Conservation (phyloP, 2,888 invertebrate species). For the Drosophila paramelanica region DNA sequence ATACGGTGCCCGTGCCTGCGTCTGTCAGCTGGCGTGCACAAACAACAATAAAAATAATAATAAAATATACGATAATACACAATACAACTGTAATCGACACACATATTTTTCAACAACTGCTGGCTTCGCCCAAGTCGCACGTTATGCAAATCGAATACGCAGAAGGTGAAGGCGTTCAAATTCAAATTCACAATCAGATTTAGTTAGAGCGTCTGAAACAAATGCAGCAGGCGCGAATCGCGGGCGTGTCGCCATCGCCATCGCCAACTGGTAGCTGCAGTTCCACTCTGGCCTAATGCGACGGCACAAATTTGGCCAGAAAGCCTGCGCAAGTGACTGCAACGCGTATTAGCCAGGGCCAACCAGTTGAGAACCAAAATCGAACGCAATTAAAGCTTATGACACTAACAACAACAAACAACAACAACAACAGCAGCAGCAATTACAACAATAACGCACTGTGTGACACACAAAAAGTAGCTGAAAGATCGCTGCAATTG, state of each 20-base stretch:
- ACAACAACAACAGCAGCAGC: slow-evolving; percentile 45
- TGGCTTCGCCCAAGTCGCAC: slow-evolving; percentile 35
- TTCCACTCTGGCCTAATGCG: slow-evolving; percentile 52
- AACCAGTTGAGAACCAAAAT: slow-evolving; percentile 72
- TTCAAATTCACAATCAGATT: slow-evolving; percentile 33
- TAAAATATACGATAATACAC: slow-evolving; percentile 42
- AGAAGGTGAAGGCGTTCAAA: slow-evolving; percentile 52
- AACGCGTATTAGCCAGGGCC: slow-evolving; percentile 68
- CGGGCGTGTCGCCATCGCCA: slow-evolving; percentile 45
- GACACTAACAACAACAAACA: slow-evolving; percentile 57
- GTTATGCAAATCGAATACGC: slow-evolving; percentile 54
- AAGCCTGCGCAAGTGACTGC: slow-evolving; percentile 56
- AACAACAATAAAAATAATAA: slow-evolving; percentile 41
- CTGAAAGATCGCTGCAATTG: slow-evolving; percentile 57
- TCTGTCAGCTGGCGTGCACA: slow-evolving; percentile 20
- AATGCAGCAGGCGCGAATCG: slow-evolving; percentile 45
- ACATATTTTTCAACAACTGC: slow-evolving; percentile 28
- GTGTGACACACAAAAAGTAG: slow-evolving; percentile 47
- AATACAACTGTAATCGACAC: slow-evolving; percentile 31
- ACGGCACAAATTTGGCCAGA: slow-evolving; percentile 65
- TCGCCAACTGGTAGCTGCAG: slow-evolving; percentile 42
- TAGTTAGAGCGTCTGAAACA: slow-evolving; percentile 12
- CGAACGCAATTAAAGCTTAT: slow-evolving; percentile 73
- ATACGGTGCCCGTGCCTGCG: not conserved
- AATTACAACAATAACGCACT: slow-evolving; percentile 18